phyloP scores from a whole-genome alignment of 1,140 invertebrate species.

The Orius insidiosus region DNA sequence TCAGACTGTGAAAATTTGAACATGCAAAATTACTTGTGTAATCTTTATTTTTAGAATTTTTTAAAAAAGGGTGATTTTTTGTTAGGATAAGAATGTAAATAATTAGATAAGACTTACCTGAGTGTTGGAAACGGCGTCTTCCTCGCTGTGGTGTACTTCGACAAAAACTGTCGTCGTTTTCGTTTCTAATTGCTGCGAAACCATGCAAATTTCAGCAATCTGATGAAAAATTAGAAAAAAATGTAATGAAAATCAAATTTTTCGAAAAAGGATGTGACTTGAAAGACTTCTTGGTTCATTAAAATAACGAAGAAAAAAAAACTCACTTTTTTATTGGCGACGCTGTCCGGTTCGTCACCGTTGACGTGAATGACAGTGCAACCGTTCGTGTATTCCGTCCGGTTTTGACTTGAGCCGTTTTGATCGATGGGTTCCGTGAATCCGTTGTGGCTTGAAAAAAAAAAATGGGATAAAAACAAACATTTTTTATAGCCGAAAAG shows the following conservation, averaged over 20 bases:
- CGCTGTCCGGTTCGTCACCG: slow-evolving; percentile 26
- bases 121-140: slow-evolving; percentile 15
- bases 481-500: too few relatives aligned
- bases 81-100: not conserved
- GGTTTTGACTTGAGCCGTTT: not conserved
- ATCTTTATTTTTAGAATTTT: not conserved
- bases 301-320: not conserved
- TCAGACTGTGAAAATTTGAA: slow-evolving; percentile 14
- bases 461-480: too few relatives aligned
- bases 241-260: not conserved
- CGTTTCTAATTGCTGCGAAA: slow-evolving; percentile 22
- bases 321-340: slow-evolving; percentile 16
- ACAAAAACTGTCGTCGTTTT: slow-evolving; percentile 23
- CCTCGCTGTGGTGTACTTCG: slow-evolving; percentile 24
- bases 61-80: not conserved
- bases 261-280: too few relatives aligned
- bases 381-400: slow-evolving; percentile 12
- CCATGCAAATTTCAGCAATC: slow-evolving; percentile 22
- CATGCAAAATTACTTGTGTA: not conserved
- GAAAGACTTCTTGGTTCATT: too few relatives aligned
- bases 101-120: slow-evolving; percentile 6
- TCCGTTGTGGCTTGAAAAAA: too few relatives aligned
- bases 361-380: slow-evolving; percentile 18
- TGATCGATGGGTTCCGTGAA: too few relatives aligned
- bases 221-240: slow-evolving; percentile 13